Evolutionary conservation across 2,797 vertebrate species (phyloP), one percentile per base, ranked within the genome.

Genomic region (Perodicticus potto): DNA sequence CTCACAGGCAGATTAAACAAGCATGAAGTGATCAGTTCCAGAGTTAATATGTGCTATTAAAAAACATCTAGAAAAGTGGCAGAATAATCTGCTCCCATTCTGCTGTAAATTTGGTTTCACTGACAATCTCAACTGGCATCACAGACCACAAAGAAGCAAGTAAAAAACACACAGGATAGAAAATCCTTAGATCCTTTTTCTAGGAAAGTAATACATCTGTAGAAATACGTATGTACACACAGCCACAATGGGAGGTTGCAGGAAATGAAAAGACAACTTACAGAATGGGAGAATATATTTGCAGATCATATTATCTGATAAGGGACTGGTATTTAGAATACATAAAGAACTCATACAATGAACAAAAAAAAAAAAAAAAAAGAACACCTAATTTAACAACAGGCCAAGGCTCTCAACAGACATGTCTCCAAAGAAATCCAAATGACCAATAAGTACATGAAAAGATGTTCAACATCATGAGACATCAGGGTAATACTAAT

Each of bases 181-280:
- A 72, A 72, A 72, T 40, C 34, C 11, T 72, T 72, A 37, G 22
- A 25, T 23, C 37, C 69, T 72, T 72, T 72, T 72, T 23, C 69
- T 72, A 72, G 69, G 69, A 20, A 72, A 37, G 20, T 37, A 70
- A 37, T 37, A 70, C 20, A 22, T 70, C 37, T 17, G 20, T 61
- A 23, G 6, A 40, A 72, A 22, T 22, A 72, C 49, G 4, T 53
- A 53, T 20, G 34, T 72, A 53, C 14, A 53, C 49, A 32, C 12
- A 77, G 17, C 45, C 74, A 77, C 45, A 53, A 53, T 22, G 17
- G 45, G 34, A 11, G 11, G n/a, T 19, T 17, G 9, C 9, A 91
- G 16, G 53, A 73, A 95, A 32, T 65, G n/a, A 83, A 67, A 94
- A 77, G n/a, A 89, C 10, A 89, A 92, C 29, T 7, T 32, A 67